Evolutionary conservation across 2,888 invertebrate species (phyloP), one percentile per base, ranked within the genome.

Genomic region (Rosalia funebris): DNA sequence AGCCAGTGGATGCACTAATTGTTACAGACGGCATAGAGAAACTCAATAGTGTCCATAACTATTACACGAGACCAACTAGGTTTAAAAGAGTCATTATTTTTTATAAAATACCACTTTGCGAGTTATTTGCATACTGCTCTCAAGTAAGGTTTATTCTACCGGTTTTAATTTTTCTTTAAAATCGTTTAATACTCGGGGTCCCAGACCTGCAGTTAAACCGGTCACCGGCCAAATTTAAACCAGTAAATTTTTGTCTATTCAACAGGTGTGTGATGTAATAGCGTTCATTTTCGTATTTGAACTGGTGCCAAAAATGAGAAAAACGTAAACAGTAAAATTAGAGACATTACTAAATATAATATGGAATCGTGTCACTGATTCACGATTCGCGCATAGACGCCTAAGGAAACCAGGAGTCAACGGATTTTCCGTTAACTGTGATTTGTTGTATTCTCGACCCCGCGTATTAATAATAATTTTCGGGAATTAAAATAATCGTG

Each of bases 251-350:
- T 25, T 39, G 50, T 39, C 50, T 19, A 9, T 7, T 44, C 44
- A 54, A 54, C 54, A 54, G 54, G 54, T 54, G 54, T 54, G 47
- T 47, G 34, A 47, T 47, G 32, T 47, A 34, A 16, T 25, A 34
- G 10, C n/a, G 10, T 17, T 9, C 14, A 50, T 37, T 42, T 32
- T 37, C 31, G 17, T 42, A 34, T 25, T 42, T 53, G 53, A 53
- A 42, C 32, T 3, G 11, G 9, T 19, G 54, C 54, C 54, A 54
- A 12, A 34, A 54, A 25, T 25, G 25, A n/a, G 32, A 34, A 34
- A 44, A 44, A 54, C 44, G 54, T 34, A 39, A 52, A 41, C 41
- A 42, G 31, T 39, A 54, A 54, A 44, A 54, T 54, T 54, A 54
- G 44, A 42, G 16, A 44, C 41, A 34, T 45, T 11, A 16, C 36